Conservation (phyloP, 64 coral and sea anemone species). For the Actinia equina region DNA sequence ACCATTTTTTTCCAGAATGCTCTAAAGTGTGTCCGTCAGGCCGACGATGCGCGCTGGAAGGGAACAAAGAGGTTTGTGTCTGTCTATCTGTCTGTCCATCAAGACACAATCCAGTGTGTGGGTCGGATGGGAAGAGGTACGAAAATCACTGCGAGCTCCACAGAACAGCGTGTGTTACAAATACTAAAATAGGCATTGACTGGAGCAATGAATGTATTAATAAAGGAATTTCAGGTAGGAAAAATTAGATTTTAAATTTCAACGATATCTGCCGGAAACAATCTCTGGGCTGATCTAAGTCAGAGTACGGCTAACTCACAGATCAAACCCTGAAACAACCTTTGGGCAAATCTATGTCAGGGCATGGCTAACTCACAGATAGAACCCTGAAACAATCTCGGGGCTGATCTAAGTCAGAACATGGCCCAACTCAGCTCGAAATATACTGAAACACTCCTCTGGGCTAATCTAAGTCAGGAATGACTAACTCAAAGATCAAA, state of each 20-base stretch:
- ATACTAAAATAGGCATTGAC: slow-evolving; percentile 51
- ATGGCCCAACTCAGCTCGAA: no score
- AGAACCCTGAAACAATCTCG: no score
- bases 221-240: neutral
- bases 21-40: slow-evolving; percentile 35
- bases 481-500: no score
- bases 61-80: slow-evolving; percentile 27
- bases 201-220: neutral
- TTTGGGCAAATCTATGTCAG: no score
- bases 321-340: no score
- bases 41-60: slow-evolving; percentile 23
- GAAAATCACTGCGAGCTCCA: slow-evolving; percentile 60
- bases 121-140: slow-evolving; percentile 47
- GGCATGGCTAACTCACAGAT: no score
- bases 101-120: slow-evolving; percentile 63
- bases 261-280: no score
- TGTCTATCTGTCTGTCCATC: slow-evolving; percentile 42
- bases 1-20: slow-evolving; percentile 24
- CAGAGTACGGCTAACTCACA: no score
- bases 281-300: no score
- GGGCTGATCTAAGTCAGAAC: no score
- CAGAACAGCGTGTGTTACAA: slow-evolving; percentile 40
- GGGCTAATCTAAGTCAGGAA: no score
- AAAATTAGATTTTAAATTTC: neutral
- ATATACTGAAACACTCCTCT: no score